Base-by-base conservation (phyloP, 1,140 invertebrate genomes). In the Panagrolaimus sp. region DNA sequence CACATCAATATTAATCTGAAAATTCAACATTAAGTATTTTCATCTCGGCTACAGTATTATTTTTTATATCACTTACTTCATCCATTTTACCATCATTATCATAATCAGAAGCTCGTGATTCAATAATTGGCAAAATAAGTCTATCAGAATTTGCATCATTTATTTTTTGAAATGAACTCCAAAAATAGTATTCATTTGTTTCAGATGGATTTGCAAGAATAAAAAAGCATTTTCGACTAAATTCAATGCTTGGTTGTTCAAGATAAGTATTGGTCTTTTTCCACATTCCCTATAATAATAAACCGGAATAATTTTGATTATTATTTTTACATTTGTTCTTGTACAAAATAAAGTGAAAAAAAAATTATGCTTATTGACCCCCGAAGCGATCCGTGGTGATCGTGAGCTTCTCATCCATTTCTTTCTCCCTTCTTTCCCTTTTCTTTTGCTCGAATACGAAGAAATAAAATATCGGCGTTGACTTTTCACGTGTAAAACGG, bases 171-270 rank as follows among this genome's bases (percentile, higher is more conserved):
- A 57, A 67, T 25, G 25, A 57, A 31, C 66, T 67, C 66, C 66
- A 67, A 42, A 67, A 48, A 31, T 20, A 38, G 23, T 67, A 67
- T 13, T 51, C 45, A 45, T 31, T 25, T 16, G 51, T 11, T 25
- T 67, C 53, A 27, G 47, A 27, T n/a, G 46, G 9, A 43, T 57
- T 46, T 9, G 27, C 47, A 23, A 67, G 8, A 23, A 67, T 48
- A 38, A 67, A 38, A 31, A 67, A 42, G 42, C 47, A 57, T 31
- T 67, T 67, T 27, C 53, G 47, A 16, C n/a, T 31, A 44, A 57
- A 67, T n/a, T 67, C 66, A n/a, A 67, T 57, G 9, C 14, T 27
- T 20, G 66, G 66, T 57, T 67, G 66, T 31, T 67, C 66, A 16
- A 48, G 66, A 57, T 67, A 67, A 16, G 57, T 38, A 42, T 67